Evolutionary conservation across 2,113 vertebrate genomes (phyloP).

Genomic region (Bubalus kerabau): DNA sequence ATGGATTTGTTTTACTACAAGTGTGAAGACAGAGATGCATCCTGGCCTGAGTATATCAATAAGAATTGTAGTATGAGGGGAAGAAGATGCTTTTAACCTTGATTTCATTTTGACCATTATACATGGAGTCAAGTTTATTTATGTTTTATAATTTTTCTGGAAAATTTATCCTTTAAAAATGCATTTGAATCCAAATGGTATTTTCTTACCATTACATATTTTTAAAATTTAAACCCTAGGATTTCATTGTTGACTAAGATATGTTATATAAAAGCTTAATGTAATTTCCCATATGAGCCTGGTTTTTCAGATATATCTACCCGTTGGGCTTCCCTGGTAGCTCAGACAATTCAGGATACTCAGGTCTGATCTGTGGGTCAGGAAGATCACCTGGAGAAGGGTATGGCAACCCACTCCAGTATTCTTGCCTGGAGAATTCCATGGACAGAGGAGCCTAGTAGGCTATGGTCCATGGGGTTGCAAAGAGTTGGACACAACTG

Average conservation of each 20-base stretch:
- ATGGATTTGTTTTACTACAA: neutral
- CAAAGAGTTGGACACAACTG: neutral
- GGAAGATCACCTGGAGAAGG: neutral
- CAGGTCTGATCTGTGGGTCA: neutral
- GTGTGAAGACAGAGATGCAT: neutral
- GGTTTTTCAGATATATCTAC: neutral
- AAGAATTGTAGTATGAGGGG: neutral
- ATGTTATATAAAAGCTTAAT: neutral
- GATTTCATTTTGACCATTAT: neutral
- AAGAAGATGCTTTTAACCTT: neutral
- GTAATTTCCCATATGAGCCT: neutral
- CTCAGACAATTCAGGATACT: neutral
- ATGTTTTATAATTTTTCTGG: neutral
- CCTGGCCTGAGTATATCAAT: fast-evolving
- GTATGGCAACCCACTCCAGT: neutral
- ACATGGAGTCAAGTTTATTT: neutral
- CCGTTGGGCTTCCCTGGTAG: neutral
- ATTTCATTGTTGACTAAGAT: neutral
- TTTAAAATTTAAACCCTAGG: neutral
- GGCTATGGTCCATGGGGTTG: neutral
- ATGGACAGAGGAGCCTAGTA: neutral
- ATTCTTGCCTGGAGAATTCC: neutral
- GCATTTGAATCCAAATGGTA: neutral
- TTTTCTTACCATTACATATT: neutral
- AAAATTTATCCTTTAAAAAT: neutral